Evolutionary conservation across 1,140 invertebrate genomes (phyloP), one percentile per base, ranked within the genome.

Genomic region (Halyomorpha halys): DNA sequence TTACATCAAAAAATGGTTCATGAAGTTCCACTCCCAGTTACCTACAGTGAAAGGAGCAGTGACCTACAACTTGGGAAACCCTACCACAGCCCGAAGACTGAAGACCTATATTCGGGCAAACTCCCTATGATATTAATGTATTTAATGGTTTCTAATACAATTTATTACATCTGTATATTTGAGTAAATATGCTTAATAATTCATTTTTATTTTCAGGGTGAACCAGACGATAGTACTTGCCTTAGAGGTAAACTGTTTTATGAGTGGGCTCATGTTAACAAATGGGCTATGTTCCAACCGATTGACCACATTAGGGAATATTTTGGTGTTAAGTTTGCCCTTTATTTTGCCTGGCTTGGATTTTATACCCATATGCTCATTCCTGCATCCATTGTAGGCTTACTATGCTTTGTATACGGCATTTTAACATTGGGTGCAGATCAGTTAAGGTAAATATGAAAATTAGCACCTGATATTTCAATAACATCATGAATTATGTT

Each of bases 301-400:
- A 75, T 96, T 25, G 90, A 94, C 75, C 86, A 94, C 68, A 77
- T 72, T 27, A 87, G 88, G 71, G 83, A 89, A 66, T 97, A 97
- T 75, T 95, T 96, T 78, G 94, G 94, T 13, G 91, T 94, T 30
- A 96, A 95, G 78, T 91, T 94, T 68, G 78, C 85, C 39, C 76
- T 95, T 44, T 98, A 98, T 75, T 98, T 98, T 74, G 93, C 94
- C 6, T 98, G 95, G 95, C 77, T 98, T 19, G 95, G 94, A 44
- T 98, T 91, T 75, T 98, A 98, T 72, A 98, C 95, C 0, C 85
- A 88, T 54, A 91, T 95, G 85, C 74, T 98, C 63, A 82, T 94
- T n/a, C 83, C 89, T 4, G 88, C 93, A 2, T 87, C 91, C 3
- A 72, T 94, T 60, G 83, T 93, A 15, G 92, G 92, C 2, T 70